Base-by-base conservation (phyloP, 2,888 invertebrate species). In the Spisula subtruncata region DNA sequence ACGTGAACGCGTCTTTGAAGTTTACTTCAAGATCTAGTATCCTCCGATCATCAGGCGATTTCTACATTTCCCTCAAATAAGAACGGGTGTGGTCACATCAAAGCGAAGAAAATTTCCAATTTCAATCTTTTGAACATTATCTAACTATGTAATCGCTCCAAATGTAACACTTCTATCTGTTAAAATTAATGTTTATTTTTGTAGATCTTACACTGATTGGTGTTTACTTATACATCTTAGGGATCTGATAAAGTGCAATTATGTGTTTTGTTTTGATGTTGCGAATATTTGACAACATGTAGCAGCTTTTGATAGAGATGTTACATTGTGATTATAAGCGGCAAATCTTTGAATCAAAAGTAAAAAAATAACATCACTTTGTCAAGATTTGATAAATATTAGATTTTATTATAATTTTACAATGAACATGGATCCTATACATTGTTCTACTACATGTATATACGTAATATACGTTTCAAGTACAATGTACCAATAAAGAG, bases 131-230 rank as follows among this genome's bases (percentile, higher is more conserved):
- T 25, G 46, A 10, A 75, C 85, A 85, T 54, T 85, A 85, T 85
- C 85, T 29, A 25, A 54, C 54, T 29, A 5, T 79, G 79, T 79
- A 85, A 85, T 85, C 85, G 51, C 75, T 66, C 25, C 79, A 84
- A 84, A 51, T 20, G 25, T 85, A 48, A 85, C 85, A 85, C 85
- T 10, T 16, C 46, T 48, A 75, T 85, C 85, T 85, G 85, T 79
- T 29, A 54, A 85, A 85, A 51, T 48, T 46, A 75, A 66, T 85
- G 85, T 85, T 54, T 85, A 51, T 79, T 85, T 85, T 54, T 32
- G 75, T 75, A 35, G 75, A 75, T 75, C 35, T 75, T 35, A 75
- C 79, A 79, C 85, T 79, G 85, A 85, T 85, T 85, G 51, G n/a
- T 51, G n/a, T 35, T 41, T 71, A 6, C 29, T 20, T n/a, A 12